phyloP scores from a whole-genome alignment of 2,113 vertebrate species.

The Poecile atricapillus region DNA sequence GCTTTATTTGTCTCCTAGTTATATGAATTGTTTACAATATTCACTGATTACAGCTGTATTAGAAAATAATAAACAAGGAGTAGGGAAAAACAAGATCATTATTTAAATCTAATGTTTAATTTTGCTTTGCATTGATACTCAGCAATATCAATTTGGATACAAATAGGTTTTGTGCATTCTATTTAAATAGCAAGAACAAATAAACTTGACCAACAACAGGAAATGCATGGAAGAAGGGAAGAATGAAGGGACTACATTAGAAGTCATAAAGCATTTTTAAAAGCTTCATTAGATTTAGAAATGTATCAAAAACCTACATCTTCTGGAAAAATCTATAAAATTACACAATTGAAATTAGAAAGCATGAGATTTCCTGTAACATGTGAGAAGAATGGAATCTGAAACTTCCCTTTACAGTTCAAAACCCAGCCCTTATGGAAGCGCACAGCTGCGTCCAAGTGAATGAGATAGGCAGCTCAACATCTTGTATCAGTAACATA shows the following conservation, averaged over 20 bases:
- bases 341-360: neutral
- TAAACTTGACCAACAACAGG: conserved; percentile 7
- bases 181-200: conserved; percentile 10
- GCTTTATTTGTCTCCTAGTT: conserved; percentile 46
- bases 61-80: conserved; percentile 47
- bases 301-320: neutral
- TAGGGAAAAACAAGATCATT: conserved; percentile 42
- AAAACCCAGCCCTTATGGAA: neutral
- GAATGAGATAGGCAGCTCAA: conserved; percentile 46
- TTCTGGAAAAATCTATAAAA: conserved; percentile 10
- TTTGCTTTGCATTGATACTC: conserved; percentile 36
- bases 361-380: neutral
- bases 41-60: conserved; percentile 47
- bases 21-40: conserved; percentile 55
- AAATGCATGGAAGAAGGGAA: neutral
- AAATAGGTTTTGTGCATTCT: conserved; percentile 2
- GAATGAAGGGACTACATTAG: neutral
- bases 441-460: neutral
- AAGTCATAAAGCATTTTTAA: conserved; percentile 13
- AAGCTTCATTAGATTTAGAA: conserved; percentile 37
- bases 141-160: neutral
- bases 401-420: neutral
- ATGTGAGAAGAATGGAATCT: neutral
- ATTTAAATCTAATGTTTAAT: conserved; percentile 52
- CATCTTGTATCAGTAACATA: conserved; percentile 12